Percentiles rank a stretch among this genome's conserved stretches.
These are phyloP conservation scores for Bufo bufo DNA, from an alignment of 2,113 vertebrate genomes.

Conservation along the genomic window DNA sequence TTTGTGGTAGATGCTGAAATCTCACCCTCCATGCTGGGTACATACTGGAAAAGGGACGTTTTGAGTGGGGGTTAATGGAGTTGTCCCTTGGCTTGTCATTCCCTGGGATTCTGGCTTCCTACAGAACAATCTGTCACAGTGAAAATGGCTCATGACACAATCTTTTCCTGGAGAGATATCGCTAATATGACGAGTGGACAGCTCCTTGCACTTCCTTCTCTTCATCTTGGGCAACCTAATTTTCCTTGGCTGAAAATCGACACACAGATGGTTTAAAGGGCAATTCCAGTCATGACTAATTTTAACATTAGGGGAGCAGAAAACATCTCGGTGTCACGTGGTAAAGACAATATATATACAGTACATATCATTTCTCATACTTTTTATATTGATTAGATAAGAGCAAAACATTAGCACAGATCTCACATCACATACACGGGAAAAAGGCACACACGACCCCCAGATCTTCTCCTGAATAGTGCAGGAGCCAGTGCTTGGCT, in stretches of 20 bases:
- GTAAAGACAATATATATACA: too few species aligned
- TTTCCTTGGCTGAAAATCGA: background rate
- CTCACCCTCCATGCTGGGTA: background rate
- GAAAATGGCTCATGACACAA: background rate
- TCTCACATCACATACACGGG: too few species aligned
- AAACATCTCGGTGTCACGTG: background rate
- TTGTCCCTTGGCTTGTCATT: background rate
- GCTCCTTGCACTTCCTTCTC: background rate
- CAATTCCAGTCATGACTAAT: background rate
- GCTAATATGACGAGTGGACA: background rate
- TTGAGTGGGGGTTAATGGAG: background rate
- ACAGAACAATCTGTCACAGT: background rate
- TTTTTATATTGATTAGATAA: too few species aligned
- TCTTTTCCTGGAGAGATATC: background rate
- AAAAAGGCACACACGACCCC: too few species aligned
- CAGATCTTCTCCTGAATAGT: too few species aligned
- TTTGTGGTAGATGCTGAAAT: background rate
- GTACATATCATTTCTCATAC: too few species aligned
- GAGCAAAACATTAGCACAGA: too few species aligned
- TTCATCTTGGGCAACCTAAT: background rate
- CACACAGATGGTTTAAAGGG: constrained; percentile 10
- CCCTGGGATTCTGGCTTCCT: background rate
- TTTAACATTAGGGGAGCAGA: background rate
- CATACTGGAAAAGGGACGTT: background rate
- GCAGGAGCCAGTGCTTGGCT: too few species aligned